Percentiles rank a stretch among this genome's conserved stretches.
These are phyloP conservation scores for Megastigmus dorsalis DNA, from an alignment of 2,888 invertebrate species.

Conservation along the genomic window DNA sequence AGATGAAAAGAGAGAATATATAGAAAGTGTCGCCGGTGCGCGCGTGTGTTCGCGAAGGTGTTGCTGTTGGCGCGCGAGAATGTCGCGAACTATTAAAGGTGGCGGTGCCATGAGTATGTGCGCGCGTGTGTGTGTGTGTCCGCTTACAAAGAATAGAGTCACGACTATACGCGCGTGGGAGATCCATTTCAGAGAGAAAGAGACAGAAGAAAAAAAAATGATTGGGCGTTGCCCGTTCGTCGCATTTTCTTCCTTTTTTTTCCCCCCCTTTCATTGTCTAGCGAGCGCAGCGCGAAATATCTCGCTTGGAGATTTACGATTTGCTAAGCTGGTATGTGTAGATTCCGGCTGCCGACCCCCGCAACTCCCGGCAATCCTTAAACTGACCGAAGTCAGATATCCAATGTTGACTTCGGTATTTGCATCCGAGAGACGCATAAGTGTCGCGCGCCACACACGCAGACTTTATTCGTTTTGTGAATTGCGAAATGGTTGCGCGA, in stretches of 20 bases:
- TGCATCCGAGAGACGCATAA: neutral
- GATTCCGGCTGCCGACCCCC: neutral
- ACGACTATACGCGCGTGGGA: constrained; percentile 43
- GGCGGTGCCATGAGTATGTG: too few relatives aligned
- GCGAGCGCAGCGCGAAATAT: constrained; percentile 21
- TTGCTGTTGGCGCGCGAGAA: constrained; percentile 1
- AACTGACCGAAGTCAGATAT: constrained; percentile 10
- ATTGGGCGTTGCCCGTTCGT: constrained; percentile 41
- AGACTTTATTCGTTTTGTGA: neutral
- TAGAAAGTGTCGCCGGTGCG: constrained; percentile 33
- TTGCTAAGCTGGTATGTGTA: constrained; percentile 10
- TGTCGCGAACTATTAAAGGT: too few relatives aligned
- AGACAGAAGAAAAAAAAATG: constrained; percentile 10
- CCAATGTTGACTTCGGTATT: neutral
- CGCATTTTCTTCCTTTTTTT: neutral
- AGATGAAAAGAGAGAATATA: neutral
- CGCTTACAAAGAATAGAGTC: constrained; percentile 4
- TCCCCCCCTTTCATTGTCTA: neutral
- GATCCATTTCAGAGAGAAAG: constrained; percentile 34
- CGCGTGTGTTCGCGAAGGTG: constrained; percentile 37
- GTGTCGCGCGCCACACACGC: neutral
- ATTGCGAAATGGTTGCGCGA: constrained; percentile 16
- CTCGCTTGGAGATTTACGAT: constrained; percentile 46
- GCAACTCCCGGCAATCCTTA: constrained; percentile 12
- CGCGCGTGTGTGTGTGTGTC: neutral